phyloP scores from a whole-genome alignment of 30 jellyfish, hydroid and myxozoan genomes.

The Cassiopea andromeda region DNA sequence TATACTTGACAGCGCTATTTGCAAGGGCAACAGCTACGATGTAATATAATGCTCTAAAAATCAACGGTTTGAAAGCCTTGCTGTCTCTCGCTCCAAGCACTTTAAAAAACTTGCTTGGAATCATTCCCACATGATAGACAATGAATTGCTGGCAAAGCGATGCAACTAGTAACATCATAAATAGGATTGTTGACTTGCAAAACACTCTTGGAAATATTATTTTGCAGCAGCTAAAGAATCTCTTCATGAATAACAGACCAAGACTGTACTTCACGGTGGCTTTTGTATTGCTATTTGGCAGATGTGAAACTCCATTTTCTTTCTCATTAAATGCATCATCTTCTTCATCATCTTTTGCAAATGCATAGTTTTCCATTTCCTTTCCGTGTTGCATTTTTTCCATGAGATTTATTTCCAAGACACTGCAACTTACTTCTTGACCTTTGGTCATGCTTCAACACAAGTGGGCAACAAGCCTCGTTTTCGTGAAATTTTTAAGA shows the following conservation, averaged over 20 bases:
- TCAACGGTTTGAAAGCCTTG: conserved; percentile 56
- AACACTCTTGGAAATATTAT: conserved; percentile 50
- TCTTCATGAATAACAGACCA: conserved; percentile 42
- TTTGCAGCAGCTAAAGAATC: conserved; percentile 35
- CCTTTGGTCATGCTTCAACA: conserved; percentile 10
- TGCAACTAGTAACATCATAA: conserved; percentile 63
- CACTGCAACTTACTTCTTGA: not conserved
- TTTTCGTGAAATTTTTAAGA: too few relatives aligned
- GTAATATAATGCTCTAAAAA: conserved; percentile 55
- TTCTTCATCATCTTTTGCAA: conserved; percentile 15
- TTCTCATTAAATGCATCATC: not conserved
- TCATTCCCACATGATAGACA: conserved; percentile 84
- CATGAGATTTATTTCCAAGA: not conserved
- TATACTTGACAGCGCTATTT: conserved; percentile 73
- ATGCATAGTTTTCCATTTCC: conserved; percentile 28
- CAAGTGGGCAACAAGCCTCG: too few relatives aligned
- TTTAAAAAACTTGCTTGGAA: conserved; percentile 84
- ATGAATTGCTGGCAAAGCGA: conserved; percentile 82
- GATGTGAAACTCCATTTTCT: not conserved
- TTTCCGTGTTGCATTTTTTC: conserved; percentile 3
- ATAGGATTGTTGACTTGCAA: conserved; percentile 67
- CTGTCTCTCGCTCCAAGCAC: conserved; percentile 82
- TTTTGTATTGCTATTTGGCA: not conserved
- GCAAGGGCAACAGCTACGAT: conserved; percentile 78
- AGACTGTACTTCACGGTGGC: conserved; percentile 36